Base-by-base conservation (phyloP, 2,797 vertebrate genomes). In the Sebastes ruberrimus region DNA sequence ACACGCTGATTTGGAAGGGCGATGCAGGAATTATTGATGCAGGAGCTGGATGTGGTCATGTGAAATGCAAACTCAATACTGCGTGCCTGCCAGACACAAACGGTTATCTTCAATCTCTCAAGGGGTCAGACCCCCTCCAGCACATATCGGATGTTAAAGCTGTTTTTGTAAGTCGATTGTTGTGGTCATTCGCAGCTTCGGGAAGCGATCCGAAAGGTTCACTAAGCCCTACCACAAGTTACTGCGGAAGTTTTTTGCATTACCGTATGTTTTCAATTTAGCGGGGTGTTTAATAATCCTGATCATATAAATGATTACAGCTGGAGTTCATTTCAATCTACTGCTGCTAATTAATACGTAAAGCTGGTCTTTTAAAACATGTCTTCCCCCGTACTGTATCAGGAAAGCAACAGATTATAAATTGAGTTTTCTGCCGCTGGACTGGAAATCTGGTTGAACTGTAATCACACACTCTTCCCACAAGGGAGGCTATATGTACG, bases 1-100 rank as follows among this genome's bases (percentile, higher is more conserved):
- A 90, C 90, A 83, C 22, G 87, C 80, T 61, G 85, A 68, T 88
- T 91, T 89, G 86, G 87, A 89, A 82, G 76, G 64, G 74, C 78
- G 42, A 6, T 20, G 78, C 81, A 59, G 80, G 65, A 86, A 74
- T 80, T 89, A 86, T 84, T 87, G 89, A 90, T 82, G 76, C 83
- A 80, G 81, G 23, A 46, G 57, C 79, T 22, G 0, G 42, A 71
- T 81, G 78, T 71, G 62, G 53, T 83, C 68, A 38, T 55, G 83
- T 59, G 76, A 78, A 87, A 86, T 64, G 65, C 59, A 72, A 78
- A 69, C 67, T 75, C 30, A n/a, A 27, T 27, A 22, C 65, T 4
- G 9, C 6, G n/a, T 35, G 69, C 42, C 20, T 35, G 52, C 32
- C 33, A 42, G 59, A 67, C 55, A 14, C 20, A 20, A 74, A 10